A percentile compares a stretch with the other conserved stretches of the same genome.
phyloP scores from a whole-genome alignment of 2,113 vertebrate genomes.

The Sceloporus tristichus region DNA sequence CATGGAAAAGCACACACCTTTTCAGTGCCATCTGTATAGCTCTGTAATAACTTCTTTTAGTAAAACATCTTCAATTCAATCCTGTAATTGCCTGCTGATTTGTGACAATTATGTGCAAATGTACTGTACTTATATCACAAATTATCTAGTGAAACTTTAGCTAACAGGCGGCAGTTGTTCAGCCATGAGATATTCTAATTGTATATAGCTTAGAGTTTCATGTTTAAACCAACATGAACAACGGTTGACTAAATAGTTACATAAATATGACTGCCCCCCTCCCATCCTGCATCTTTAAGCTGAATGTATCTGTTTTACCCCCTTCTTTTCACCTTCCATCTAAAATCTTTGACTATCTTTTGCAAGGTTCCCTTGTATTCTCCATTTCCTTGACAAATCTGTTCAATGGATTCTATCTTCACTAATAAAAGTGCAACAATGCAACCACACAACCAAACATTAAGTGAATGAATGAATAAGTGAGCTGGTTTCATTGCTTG shows the following conservation, averaged over 20 bases:
- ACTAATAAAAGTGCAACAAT: neutral
- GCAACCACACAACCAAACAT: constrained; percentile 24
- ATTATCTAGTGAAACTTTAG: neutral
- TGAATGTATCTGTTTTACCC: neutral
- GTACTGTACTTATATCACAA: neutral
- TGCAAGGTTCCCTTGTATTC: neutral
- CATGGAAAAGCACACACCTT: neutral
- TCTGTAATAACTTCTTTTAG: neutral
- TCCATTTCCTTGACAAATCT: neutral
- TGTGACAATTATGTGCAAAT: constrained; percentile 20
- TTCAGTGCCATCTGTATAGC: constrained; percentile 3
- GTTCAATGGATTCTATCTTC: neutral
- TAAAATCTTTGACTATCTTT: neutral
- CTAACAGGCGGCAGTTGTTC: constrained; percentile 30
- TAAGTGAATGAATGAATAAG: neutral
- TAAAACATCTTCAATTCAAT: neutral
- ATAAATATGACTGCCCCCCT: neutral
- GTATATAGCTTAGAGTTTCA: constrained; percentile 7
- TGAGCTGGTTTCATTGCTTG: no score
- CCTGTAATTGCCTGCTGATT: neutral
- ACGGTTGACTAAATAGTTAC: neutral
- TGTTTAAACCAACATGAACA: neutral
- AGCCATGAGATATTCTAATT: neutral
- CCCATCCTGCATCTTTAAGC: neutral
- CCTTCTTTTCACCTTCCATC: neutral